phyloP scores from a whole-genome alignment of 2,113 vertebrate species.

The Apaloderma vittatum region DNA sequence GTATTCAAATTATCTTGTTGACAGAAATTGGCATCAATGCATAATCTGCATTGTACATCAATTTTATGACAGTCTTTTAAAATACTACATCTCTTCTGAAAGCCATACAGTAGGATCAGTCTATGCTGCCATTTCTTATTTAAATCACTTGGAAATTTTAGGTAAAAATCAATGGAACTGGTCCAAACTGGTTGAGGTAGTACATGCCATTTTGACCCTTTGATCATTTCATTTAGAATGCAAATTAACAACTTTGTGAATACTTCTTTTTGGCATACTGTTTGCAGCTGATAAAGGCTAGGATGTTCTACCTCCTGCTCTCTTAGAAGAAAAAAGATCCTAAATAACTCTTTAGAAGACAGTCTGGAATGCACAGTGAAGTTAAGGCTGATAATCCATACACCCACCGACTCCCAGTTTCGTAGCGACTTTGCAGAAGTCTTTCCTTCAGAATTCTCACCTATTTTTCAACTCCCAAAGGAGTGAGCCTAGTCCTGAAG shows the following conservation, averaged over 20 bases:
- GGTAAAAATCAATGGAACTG: constrained; percentile 4
- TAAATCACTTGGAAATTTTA: not conserved
- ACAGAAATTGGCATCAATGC: not conserved
- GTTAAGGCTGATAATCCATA: not conserved
- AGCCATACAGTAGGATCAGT: not conserved
- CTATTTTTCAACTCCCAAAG: not conserved
- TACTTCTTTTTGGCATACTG: not conserved
- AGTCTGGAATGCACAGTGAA: not conserved
- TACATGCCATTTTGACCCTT: not conserved
- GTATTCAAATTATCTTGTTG: not conserved
- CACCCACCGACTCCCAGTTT: not conserved
- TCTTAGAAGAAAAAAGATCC: not conserved
- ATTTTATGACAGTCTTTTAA: not conserved
- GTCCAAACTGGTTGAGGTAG: not conserved
- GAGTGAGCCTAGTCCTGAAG: not conserved
- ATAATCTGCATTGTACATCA: not conserved
- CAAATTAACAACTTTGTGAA: not conserved
- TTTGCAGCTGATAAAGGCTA: not conserved
- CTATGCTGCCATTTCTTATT: not conserved
- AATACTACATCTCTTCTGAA: constrained; percentile 3
- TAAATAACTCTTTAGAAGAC: not conserved
- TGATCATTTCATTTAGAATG: not conserved
- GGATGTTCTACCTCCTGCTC: not conserved
- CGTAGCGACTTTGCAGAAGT: not conserved
- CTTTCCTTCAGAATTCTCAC: not conserved